Evolutionary conservation across 2,797 vertebrate species (phyloP).

Genomic region (Hafferia zeledoni): DNA sequence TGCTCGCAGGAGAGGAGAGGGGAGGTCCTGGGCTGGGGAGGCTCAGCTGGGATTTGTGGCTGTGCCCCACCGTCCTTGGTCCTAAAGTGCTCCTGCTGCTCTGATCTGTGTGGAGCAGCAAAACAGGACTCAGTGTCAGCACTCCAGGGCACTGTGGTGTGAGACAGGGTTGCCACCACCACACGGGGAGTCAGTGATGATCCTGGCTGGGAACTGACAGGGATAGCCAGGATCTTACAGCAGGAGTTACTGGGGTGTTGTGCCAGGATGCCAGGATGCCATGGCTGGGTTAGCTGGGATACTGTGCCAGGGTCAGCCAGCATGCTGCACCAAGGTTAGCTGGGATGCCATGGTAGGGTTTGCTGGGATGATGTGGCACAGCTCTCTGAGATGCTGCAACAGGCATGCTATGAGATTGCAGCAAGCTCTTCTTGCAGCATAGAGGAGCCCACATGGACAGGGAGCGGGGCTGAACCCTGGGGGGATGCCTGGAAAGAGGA

Average conservation of each 20-base stretch:
- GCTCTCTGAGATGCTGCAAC: neutral
- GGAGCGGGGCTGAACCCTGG: neutral
- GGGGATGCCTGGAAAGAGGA: neutral
- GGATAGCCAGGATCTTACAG: neutral
- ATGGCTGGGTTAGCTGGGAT: neutral
- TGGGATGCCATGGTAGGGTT: neutral
- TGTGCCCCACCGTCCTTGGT: neutral
- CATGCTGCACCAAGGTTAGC: neutral
- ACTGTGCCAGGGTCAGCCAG: neutral
- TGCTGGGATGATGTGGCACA: neutral
- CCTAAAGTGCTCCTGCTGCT: neutral
- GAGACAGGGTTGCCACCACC: neutral
- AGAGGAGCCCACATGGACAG: neutral
- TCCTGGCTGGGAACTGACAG: accelerated
- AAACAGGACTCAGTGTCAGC: neutral
- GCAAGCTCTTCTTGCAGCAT: neutral
- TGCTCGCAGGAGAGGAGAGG: accelerated
- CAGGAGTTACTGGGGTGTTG: neutral
- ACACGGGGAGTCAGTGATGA: accelerated
- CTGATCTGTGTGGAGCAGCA: neutral
- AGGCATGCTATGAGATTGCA: accelerated
- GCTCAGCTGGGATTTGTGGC: accelerated
- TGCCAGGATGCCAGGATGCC: neutral
- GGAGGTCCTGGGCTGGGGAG: neutral
- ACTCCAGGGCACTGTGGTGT: accelerated